Evolutionary conservation across 2,888 invertebrate species (phyloP).

Genomic region (Eucera pruinosa): DNA sequence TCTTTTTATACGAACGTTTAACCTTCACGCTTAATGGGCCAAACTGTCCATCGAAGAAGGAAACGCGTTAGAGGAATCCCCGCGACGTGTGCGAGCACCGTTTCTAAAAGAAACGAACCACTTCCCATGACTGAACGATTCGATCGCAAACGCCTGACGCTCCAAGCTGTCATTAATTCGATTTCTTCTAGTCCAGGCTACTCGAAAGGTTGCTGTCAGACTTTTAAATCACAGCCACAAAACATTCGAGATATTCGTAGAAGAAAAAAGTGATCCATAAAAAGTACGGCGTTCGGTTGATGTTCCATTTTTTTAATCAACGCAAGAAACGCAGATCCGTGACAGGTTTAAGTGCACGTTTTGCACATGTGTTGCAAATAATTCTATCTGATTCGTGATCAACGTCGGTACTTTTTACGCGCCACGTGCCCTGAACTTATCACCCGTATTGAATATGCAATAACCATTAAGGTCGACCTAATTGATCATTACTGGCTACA

Average conservation of each 20-base stretch:
- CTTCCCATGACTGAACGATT: conserved; percentile 68
- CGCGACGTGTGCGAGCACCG: conserved; percentile 32
- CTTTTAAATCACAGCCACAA: conserved; percentile 16
- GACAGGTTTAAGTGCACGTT: conserved; percentile 4
- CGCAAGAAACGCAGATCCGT: neutral
- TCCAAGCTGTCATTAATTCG: conserved; percentile 56
- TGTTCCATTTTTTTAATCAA: conserved; percentile 2
- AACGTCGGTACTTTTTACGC: conserved; percentile 1
- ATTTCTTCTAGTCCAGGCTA: neutral
- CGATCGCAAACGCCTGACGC: conserved; percentile 46
- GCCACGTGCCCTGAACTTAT: conserved; percentile 1
- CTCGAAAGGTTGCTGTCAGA: conserved; percentile 13
- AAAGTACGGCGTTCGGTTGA: neutral
- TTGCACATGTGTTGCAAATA: neutral
- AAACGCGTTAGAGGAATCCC: neutral
- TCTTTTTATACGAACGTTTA: neutral
- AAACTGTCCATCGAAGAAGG: conserved; percentile 8
- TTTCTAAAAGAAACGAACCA: conserved; percentile 59
- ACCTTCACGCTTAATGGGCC: conserved; percentile 17
- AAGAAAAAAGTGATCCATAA: neutral
- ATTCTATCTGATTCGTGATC: conserved; percentile 10
- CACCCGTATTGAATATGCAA: conserved; percentile 55
- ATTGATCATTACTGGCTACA: too few relatives aligned
- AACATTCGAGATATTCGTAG: neutral
- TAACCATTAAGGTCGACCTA: conserved; percentile 26